phyloP scores from a whole-genome alignment of 2,797 vertebrate genomes.

The Eurystomus glaucurus region DNA sequence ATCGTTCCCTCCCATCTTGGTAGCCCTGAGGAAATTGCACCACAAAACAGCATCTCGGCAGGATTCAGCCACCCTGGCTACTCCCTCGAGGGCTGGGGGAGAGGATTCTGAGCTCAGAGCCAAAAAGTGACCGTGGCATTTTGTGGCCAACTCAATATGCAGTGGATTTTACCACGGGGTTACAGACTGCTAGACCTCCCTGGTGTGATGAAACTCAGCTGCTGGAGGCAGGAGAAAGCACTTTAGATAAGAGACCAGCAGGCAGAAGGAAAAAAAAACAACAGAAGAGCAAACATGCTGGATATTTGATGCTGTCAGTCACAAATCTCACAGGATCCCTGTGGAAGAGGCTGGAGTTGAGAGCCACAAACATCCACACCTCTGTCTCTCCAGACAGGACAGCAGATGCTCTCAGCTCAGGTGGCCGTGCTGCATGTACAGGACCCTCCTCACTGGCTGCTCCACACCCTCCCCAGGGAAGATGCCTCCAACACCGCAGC shows the following conservation, averaged over 20 bases:
- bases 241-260: slow-evolving; percentile 64
- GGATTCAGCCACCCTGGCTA: background rate
- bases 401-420: rapidly evolving
- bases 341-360: background rate
- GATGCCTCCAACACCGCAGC: background rate
- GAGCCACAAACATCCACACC: background rate
- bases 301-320: slow-evolving; percentile 46
- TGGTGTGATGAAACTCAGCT: slow-evolving; percentile 63
- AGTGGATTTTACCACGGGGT: background rate
- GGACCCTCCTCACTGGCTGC: background rate
- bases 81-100: rapidly evolving
- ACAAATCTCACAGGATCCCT: background rate
- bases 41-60: rapidly evolving
- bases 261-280: background rate
- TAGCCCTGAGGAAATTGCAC: background rate
- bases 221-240: slow-evolving; percentile 55
- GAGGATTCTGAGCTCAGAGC: background rate
- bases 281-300: background rate
- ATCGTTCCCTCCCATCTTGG: background rate
- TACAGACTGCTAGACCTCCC: background rate
- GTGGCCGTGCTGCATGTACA: rapidly evolving
- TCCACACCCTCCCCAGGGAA: background rate
- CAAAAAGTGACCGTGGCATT: background rate
- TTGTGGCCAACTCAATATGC: background rate
- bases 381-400: background rate